phyloP scores from a whole-genome alignment of 2,797 vertebrate species.

The Crocodylus rhombifer region DNA sequence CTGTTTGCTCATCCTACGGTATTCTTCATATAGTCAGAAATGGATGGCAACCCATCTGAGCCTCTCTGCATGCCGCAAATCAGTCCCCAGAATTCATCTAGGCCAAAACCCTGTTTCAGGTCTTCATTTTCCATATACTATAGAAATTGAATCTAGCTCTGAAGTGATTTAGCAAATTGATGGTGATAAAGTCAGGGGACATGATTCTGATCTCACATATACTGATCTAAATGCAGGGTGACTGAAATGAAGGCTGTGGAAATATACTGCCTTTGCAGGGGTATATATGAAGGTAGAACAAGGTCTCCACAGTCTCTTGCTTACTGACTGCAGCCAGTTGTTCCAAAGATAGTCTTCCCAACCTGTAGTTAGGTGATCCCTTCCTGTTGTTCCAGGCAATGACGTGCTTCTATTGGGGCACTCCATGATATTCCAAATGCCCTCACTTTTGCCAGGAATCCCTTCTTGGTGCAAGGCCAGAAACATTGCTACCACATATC shows the following conservation, averaged over 20 bases:
- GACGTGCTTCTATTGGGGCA: neutral
- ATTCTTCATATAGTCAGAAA: neutral
- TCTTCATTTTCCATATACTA: neutral
- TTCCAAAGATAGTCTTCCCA: conserved; percentile 5
- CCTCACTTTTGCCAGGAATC: conserved; percentile 39
- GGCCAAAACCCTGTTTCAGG: neutral
- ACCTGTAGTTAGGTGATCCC: neutral
- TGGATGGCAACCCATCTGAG: neutral
- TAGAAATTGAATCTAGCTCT: neutral
- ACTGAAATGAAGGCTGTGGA: neutral
- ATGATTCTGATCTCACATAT: neutral
- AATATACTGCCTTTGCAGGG: conserved; percentile 2
- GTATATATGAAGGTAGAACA: neutral
- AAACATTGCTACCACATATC: conserved; percentile 12
- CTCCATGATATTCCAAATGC: neutral
- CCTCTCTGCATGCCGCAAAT: neutral
- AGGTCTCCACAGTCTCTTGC: conserved; percentile 31
- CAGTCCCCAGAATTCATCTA: neutral
- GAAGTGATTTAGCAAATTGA: neutral
- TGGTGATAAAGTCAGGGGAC: neutral
- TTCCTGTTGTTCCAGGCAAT: neutral
- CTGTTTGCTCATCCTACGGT: neutral
- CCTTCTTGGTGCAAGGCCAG: conserved; percentile 16
- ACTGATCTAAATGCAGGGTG: neutral
- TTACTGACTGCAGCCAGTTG: neutral